Evolutionary conservation across 1,140 invertebrate genomes (phyloP), one percentile per base, ranked within the genome.

Genomic region (Xylocopa sonorina): DNA sequence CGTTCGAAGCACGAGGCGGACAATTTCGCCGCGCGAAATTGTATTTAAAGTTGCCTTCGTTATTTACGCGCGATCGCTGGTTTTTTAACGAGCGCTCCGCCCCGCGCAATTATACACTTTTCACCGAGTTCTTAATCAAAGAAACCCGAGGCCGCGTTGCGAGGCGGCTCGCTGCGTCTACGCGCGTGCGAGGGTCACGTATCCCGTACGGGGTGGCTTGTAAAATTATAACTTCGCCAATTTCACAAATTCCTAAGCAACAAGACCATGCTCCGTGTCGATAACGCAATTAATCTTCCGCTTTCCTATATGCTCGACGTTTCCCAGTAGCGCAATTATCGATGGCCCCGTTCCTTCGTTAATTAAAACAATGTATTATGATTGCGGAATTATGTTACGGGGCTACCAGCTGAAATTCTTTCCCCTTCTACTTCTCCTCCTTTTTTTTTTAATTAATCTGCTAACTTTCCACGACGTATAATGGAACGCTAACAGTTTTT

Each of bases 201-300:
- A 48, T 0, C 18, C n/a, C n/a, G n/a, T n/a, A n/a, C n/a, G n/a
- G n/a, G n/a, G n/a, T n/a, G n/a, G n/a, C 66, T 32, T n/a, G 2
- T 69, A 10, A 69, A 69, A 69, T 69, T 55, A 55, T 55, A 69
- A 69, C n/a, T 53, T 68, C 14, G 29, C 29, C 18, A 68, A 38
- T 41, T 69, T 69, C 32, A 6, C 48, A 69, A 38, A 55, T 69
- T 53, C 18, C 43, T 3, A 9, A 6, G 21, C n/a, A 41, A 62
- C 34, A 9, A 6, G 3, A 27, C 5, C 29, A 50, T 24, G 66
- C 24, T 51, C 3, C 18, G n/a, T 38, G 34, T 41, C 34, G 34
- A 69, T 66, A 55, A 55, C n/a, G 50, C 34, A 27, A 29, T 69
- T 69, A 53, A 69, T 69, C 50, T 38, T 41, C 32, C 32, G 12